Evolutionary conservation across 2,888 invertebrate genomes (phyloP), one percentile per base, ranked within the genome.

Genomic region (Galerucella pusilla): DNA sequence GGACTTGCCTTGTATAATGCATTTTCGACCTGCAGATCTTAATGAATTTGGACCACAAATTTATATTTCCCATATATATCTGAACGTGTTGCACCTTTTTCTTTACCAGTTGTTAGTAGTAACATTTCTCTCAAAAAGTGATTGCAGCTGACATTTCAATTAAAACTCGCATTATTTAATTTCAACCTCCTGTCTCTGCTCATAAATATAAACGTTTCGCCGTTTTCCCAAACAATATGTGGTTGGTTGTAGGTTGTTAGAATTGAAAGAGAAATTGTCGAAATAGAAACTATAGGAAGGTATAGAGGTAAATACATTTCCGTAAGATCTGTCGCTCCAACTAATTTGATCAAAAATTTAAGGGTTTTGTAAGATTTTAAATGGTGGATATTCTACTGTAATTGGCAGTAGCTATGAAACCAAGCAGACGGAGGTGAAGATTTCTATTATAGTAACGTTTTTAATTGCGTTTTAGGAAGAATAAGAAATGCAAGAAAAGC

Each of bases 101-200:
- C 12, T 14, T 11, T 12, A 46, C 5, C 6, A 6, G 52, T n/a
- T 52, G 52, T 28, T 60, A 25, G 14, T 4, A 25, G 60, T 28
- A 28, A 60, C 25, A 14, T 12, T 60, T 10, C 25, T 28, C 25
- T 28, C 28, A 60, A 60, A 60, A 60, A 60, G 28, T 60, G 28
- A 60, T 28, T 60, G 60, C 28, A 60, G 60, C 60, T 60, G 60
- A 60, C 60, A 14, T 60, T 60, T 28, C 60, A 60, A 60, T 60
- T 60, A 60, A 60, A 28, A 60, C 25, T 28, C 25, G 25, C 59
- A 20, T 59, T 60, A 9, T 28, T 60, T n/a, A 52, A 52, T n/a
- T 52, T 52, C 52, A 12, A n/a, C n/a, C n/a, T 12, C 6, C 60
- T 60, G 28, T 28, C 25, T 25, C 28, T 60, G 5, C 25, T 28